These are phyloP conservation scores for Phrynosoma blainvillii DNA, from an alignment of 2,113 vertebrate species.

Conservation along the genomic window DNA sequence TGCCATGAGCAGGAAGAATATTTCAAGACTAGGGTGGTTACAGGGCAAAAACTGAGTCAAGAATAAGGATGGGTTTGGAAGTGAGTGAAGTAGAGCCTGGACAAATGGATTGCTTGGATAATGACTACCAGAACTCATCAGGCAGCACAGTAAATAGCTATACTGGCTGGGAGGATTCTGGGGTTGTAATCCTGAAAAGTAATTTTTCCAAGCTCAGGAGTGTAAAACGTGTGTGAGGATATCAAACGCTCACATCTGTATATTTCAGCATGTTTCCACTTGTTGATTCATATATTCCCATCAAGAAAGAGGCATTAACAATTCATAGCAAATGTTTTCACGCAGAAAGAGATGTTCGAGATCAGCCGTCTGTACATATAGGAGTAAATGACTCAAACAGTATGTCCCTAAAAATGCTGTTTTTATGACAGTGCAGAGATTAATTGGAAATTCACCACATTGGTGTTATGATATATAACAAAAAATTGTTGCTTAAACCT, in stretches of 20 bases:
- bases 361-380: conserved; percentile 44
- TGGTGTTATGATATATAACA: conserved; percentile 51
- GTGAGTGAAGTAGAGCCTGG: too few species aligned
- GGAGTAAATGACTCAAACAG: conserved; percentile 19
- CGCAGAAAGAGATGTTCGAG: conserved; percentile 57
- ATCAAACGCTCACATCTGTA: background rate
- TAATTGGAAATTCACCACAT: conserved; percentile 55
- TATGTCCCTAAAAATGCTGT: conserved; percentile 40
- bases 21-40: background rate
- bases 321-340: conserved; percentile 46
- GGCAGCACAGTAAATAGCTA: background rate
- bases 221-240: background rate
- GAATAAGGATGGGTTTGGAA: background rate
- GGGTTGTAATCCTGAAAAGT: background rate
- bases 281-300: conserved; percentile 59
- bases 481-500: conserved; percentile 51
- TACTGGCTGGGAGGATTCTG: background rate
- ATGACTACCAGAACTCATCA: background rate
- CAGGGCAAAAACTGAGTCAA: background rate
- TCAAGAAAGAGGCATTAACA: conserved; percentile 49
- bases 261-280: background rate
- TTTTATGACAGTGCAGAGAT: conserved; percentile 58
- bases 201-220: background rate
- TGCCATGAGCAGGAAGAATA: background rate
- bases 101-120: too few species aligned